Conservation (phyloP, 1,140 invertebrate species). For the Hyles vespertilio region DNA sequence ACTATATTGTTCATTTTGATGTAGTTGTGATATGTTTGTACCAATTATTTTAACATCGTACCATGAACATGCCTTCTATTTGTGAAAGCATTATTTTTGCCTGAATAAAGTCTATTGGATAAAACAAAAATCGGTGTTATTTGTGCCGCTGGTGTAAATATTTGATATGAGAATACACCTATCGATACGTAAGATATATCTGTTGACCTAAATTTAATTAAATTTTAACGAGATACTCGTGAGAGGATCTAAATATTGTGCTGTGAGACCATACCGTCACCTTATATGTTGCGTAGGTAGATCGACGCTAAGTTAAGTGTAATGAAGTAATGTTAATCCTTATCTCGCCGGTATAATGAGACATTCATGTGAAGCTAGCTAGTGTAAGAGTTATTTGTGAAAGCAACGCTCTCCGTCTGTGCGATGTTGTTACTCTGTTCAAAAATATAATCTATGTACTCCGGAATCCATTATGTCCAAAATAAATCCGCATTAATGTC, state of each 20-base stretch:
- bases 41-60: conserved; percentile 25
- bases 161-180: conserved; percentile 24
- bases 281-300: conserved; percentile 28
- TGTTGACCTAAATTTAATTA: conserved; percentile 7
- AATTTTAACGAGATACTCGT: conserved; percentile 5
- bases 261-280: conserved; percentile 34
- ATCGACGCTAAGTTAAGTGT: conserved; percentile 15
- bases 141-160: conserved; percentile 27
- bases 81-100: conserved; percentile 34
- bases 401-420: no score
- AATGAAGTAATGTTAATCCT: conserved; percentile 6
- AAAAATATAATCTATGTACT: no score
- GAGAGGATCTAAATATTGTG: conserved; percentile 30
- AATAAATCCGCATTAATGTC: neutral
- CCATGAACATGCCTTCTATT: conserved; percentile 65
- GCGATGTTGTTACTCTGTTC: no score
- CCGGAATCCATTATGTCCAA: no score
- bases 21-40: no score
- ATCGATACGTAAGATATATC: conserved; percentile 26
- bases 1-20: conserved; percentile 18
- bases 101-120: conserved; percentile 20
- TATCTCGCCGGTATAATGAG: conserved; percentile 1
- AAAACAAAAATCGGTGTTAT: conserved; percentile 12
- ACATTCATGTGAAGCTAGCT: neutral
- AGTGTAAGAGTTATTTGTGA: no score